These are phyloP conservation scores for Pseudoatta argentina DNA, from an alignment of 1,140 invertebrate genomes.

Conservation along the genomic window DNA sequence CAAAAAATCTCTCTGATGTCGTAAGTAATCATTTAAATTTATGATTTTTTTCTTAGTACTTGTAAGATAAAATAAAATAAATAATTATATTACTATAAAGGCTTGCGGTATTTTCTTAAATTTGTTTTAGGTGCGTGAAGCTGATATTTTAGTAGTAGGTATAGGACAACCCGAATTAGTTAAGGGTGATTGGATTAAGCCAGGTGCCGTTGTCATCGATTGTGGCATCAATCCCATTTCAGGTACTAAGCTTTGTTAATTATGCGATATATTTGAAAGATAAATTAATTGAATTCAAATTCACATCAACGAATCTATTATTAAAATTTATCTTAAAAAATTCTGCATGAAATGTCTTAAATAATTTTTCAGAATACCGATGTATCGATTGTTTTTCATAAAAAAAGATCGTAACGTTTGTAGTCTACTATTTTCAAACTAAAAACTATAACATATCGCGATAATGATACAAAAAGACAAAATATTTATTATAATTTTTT, in stretches of 20 bases:
- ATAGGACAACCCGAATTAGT: constrained; percentile 97
- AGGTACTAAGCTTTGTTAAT: constrained; percentile 87
- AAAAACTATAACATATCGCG: background rate
- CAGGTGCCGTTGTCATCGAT: constrained; percentile 99
- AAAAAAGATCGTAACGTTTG: background rate
- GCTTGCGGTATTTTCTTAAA: background rate
- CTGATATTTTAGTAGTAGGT: constrained; percentile 98
- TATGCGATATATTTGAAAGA: background rate
- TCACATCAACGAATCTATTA: background rate
- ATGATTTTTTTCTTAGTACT: background rate
- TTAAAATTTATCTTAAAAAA: constrained; percentile 16
- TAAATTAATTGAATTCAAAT: constrained; percentile 12
- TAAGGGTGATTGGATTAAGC: constrained; percentile 98
- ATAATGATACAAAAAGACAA: background rate
- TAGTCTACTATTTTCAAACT: background rate
- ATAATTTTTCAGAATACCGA: background rate
- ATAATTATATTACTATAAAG: background rate
- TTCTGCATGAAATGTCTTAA: background rate
- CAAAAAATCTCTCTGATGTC: constrained; percentile 92
- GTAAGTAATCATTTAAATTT: constrained; percentile 85
- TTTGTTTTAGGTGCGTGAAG: constrained; percentile 85
- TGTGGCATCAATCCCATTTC: constrained; percentile 98
- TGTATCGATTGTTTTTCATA: background rate
- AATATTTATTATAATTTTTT: background rate
- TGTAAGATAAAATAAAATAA: background rate